Percentiles rank a stretch among this genome's conserved stretches.
Evolutionary conservation across 2,113 vertebrate genomes (phyloP).

Genomic region (Rhinichthys klamathensis): DNA sequence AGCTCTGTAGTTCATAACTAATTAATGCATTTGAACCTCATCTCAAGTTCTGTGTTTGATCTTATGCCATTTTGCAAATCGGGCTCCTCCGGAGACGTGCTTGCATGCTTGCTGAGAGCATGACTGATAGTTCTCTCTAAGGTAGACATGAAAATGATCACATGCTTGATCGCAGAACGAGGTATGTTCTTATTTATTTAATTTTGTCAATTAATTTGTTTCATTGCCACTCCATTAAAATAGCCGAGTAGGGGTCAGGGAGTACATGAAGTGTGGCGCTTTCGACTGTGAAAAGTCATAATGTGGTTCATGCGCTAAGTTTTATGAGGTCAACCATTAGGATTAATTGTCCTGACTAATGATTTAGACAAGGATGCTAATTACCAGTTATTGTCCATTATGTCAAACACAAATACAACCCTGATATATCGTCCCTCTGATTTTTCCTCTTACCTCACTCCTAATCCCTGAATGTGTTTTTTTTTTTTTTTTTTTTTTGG

Average conservation of each 20-base stretch:
- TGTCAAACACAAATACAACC: constrained; percentile 22
- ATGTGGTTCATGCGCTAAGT: constrained; percentile 15
- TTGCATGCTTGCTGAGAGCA: constrained; percentile 23
- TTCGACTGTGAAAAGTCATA: constrained; percentile 18
- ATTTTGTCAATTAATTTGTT: constrained; percentile 17
- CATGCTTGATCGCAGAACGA: neutral
- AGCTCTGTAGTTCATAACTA: constrained; percentile 48
- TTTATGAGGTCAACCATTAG: constrained; percentile 32
- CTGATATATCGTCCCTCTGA: constrained; percentile 5
- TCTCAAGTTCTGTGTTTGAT: constrained; percentile 39
- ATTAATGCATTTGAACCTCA: constrained; percentile 51
- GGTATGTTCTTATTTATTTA: constrained; percentile 27
- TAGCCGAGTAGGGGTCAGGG: constrained; percentile 13
- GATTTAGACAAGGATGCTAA: constrained; percentile 16
- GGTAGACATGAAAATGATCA: constrained; percentile 35
- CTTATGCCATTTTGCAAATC: constrained; percentile 39
- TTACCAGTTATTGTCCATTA: constrained; percentile 2
- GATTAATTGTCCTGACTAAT: constrained; percentile 26
- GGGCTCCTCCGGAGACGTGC: constrained; percentile 40
- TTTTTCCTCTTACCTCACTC: neutral
- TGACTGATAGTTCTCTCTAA: constrained; percentile 21
- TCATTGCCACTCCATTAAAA: constrained; percentile 22
- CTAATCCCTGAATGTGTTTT: neutral
- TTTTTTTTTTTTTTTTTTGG: neutral
- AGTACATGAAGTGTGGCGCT: constrained; percentile 8